A percentile compares a stretch with the other conserved stretches of the same genome.
Evolutionary conservation across 2,888 invertebrate species (phyloP).

Genomic region (Mylabris sibirica): DNA sequence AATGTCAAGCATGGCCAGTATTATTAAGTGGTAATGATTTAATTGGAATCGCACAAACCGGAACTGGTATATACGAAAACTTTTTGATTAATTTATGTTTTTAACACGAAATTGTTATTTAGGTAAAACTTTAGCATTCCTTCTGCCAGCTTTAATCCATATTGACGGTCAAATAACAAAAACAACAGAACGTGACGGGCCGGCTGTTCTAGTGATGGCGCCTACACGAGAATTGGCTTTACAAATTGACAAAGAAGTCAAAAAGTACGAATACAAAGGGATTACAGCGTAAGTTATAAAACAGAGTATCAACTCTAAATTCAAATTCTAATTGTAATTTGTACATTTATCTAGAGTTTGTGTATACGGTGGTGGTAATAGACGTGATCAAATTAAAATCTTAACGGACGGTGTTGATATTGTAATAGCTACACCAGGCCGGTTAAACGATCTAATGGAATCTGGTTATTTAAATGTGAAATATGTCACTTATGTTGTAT

Average conservation of each 20-base stretch:
- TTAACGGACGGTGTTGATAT: conserved; percentile 88
- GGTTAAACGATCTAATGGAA: conserved; percentile 88
- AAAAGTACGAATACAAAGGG: conserved; percentile 86
- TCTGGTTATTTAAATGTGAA: conserved; percentile 76
- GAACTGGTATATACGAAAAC: conserved; percentile 64
- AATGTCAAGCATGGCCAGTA: conserved; percentile 94
- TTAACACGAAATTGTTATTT: conserved; percentile 41
- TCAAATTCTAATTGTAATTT: neutral
- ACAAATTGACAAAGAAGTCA: conserved; percentile 91
- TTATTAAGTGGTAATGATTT: conserved; percentile 89
- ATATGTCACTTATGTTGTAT: conserved; percentile 84
- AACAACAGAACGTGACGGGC: conserved; percentile 76
- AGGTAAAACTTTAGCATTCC: conserved; percentile 94
- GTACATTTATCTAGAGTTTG: conserved; percentile 71
- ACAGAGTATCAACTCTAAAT: neutral
- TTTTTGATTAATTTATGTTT: neutral
- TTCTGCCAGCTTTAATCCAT: conserved; percentile 92
- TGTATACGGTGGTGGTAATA: conserved; percentile 89
- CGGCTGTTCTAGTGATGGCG: conserved; percentile 87
- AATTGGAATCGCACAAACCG: conserved; percentile 96
- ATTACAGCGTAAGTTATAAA: conserved; percentile 75
- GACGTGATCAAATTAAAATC: conserved; percentile 78
- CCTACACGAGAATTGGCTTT: conserved; percentile 93
- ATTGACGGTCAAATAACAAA: conserved; percentile 86
- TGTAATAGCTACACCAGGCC: conserved; percentile 93